A percentile compares a stretch with the other conserved stretches of the same genome.
These are phyloP conservation scores for Tupaia chinensis DNA, from an alignment of 2,113 vertebrate species.

Conservation along the genomic window DNA sequence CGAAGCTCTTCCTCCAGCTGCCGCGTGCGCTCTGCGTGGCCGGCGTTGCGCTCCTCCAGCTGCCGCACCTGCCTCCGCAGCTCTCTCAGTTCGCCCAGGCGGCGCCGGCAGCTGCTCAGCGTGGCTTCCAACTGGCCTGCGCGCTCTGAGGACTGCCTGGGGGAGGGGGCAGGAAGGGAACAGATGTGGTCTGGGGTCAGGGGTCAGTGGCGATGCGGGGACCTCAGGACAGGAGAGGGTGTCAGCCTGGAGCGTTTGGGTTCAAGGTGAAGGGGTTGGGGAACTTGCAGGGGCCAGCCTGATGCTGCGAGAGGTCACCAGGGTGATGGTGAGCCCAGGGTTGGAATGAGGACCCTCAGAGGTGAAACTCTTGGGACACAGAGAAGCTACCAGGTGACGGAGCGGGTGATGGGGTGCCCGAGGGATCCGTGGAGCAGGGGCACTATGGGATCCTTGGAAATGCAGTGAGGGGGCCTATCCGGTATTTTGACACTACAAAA, in stretches of 20 bases:
- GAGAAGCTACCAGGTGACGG: too few relatives aligned
- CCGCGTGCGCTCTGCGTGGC: conserved; percentile 95
- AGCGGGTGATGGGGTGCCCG: background rate
- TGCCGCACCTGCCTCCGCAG: conserved; percentile 94
- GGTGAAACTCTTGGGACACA: background rate
- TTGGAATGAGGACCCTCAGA: background rate
- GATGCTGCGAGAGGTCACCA: background rate
- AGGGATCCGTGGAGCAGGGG: background rate
- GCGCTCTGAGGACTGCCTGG: conserved; percentile 93
- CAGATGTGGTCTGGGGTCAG: background rate
- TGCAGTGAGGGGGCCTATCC: too few relatives aligned
- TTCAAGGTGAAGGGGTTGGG: background rate
- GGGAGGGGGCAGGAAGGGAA: background rate
- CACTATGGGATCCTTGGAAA: background rate
- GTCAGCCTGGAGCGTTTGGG: background rate
- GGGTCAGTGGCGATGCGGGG: background rate
- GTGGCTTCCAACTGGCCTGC: conserved; percentile 92
- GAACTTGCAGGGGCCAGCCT: background rate
- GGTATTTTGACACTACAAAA: background rate
- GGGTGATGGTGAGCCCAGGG: background rate
- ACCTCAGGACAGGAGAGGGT: background rate
- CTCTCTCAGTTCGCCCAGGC: conserved; percentile 94
- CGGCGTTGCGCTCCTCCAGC: conserved; percentile 93
- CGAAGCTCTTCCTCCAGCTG: conserved; percentile 95
- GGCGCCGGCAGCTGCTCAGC: conserved; percentile 92